Evolutionary conservation across 2,113 vertebrate genomes (phyloP), one percentile per base, ranked within the genome.

Genomic region (Pitta sordida): DNA sequence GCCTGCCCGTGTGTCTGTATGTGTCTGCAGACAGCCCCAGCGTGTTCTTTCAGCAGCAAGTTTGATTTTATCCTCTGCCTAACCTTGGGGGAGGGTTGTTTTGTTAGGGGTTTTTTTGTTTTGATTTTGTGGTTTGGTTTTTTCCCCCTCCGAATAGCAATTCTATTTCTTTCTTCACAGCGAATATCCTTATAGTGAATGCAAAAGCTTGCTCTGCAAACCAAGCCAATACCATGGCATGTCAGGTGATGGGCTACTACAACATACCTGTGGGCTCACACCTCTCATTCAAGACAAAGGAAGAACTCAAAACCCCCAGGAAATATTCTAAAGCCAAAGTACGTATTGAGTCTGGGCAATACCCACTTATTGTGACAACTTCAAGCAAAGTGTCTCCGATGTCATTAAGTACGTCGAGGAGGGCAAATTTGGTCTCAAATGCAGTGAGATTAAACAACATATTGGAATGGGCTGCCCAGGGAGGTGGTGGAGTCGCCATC

Each of bases 231-330:
- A 18, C 13, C 14, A 12, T 11, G 39, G 13, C 3, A 15, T 9
- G 11, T 36, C 27, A 63, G 46, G 51, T 29, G 27, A n/a, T 36
- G 19, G 2, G 1, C 52, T 48, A 44, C 20, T 39, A 41, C 5
- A 23, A 19, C 6, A 1, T 12, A 64, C 2, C 46, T 20, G 16
- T 8, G 53, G 55, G 36, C 32, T 60, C 32, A n/a, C 0, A 1
- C 7, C 34, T 24, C 27, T 71, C 29, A 20, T 20, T n/a, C n/a
- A 48, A 75, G 55, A n/a, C 22, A 55, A 13, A 20, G 36, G 6
- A 32, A 64, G 34, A 84, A 71, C 19, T 56, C 32, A 46, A 55
- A 78, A 34, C 78, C 29, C 20, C 5, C 69, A 77, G 12, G 24
- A 58, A 83, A 67, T 3, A 32, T 2, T 27, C 48, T 29, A 69